A percentile compares a stretch with the other conserved stretches of the same genome.
Evolutionary conservation across 2,797 vertebrate species (phyloP).

Genomic region (Microctenopoma lineatum): DNA sequence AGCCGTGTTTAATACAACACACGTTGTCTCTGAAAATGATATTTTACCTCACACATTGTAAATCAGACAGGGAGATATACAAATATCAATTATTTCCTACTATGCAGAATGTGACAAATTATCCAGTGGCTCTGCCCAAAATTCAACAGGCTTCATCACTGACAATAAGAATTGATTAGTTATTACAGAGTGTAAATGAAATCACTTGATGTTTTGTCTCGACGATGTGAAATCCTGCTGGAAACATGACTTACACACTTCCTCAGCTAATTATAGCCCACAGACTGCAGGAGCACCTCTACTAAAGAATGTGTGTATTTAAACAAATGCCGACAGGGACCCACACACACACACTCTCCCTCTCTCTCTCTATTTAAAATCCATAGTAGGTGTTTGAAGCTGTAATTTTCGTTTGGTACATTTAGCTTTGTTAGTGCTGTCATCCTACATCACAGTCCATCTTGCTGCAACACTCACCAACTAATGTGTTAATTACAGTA

Average conservation of each 20-base stretch:
- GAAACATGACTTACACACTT: slow-evolving; percentile 26
- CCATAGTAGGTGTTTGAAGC: slow-evolving; percentile 6
- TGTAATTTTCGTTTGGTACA: slow-evolving; percentile 18
- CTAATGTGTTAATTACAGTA: slow-evolving; percentile 37
- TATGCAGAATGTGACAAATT: slow-evolving; percentile 4
- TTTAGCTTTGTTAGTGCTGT: slow-evolving; percentile 15
- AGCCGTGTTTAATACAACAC: slow-evolving; percentile 18
- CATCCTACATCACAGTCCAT: not conserved
- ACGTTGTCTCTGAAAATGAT: not conserved
- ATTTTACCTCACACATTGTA: not conserved
- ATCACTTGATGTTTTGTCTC: slow-evolving; percentile 28
- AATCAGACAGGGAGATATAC: not conserved
- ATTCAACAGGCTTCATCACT: slow-evolving; percentile 10
- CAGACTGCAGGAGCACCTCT: slow-evolving; percentile 27
- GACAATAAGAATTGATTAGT: slow-evolving; percentile 43
- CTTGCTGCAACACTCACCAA: slow-evolving; percentile 11
- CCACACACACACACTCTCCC: slow-evolving; percentile 2
- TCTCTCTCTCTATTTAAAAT: slow-evolving; percentile 15
- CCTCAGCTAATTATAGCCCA: slow-evolving; percentile 57
- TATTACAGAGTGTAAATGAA: slow-evolving; percentile 44
- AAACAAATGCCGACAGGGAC: slow-evolving; percentile 28
- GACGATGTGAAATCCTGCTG: slow-evolving; percentile 34
- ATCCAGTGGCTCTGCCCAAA: not conserved
- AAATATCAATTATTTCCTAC: slow-evolving; percentile 7
- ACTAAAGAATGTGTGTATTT: slow-evolving; percentile 39